Evolutionary conservation across 2,888 invertebrate genomes (phyloP).

Genomic region (Acrobeloides nanus): DNA sequence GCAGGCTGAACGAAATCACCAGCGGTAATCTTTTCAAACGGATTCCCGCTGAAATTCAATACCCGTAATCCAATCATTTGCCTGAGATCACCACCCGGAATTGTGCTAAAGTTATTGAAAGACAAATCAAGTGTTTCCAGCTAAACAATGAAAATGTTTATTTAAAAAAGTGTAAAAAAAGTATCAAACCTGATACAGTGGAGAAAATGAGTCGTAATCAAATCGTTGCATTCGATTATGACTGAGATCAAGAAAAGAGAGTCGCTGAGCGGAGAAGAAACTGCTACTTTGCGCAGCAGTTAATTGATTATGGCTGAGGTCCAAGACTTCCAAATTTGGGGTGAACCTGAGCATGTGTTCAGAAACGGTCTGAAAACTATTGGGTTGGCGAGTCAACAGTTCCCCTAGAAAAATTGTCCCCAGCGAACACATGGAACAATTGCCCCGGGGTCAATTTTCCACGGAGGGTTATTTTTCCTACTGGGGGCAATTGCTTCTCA

Average conservation of each 20-base stretch:
- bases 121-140: conserved; percentile 24
- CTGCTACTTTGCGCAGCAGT: conserved; percentile 26
- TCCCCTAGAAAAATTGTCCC: no score
- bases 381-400: no score
- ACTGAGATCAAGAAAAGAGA: conserved; percentile 20
- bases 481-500: no score
- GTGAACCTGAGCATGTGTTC: conserved; percentile 32
- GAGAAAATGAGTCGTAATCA: conserved; percentile 32
- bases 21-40: conserved; percentile 16
- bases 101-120: conserved; percentile 20
- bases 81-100: conserved; percentile 24
- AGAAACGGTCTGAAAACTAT: conserved; percentile 23
- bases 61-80: conserved; percentile 27
- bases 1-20: conserved; percentile 25
- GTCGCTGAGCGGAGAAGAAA: conserved; percentile 27
- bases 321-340: conserved; percentile 27
- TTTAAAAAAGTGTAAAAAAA: background rate
- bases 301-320: conserved; percentile 25
- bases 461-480: no score
- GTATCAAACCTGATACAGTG: conserved; percentile 23
- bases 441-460: no score
- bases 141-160: conserved; percentile 6
- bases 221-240: conserved; percentile 28
- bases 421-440: no score
- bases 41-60: conserved; percentile 31